Conservation (phyloP, 2,888 invertebrate genomes). For the Troglohyphantes excavatus region DNA sequence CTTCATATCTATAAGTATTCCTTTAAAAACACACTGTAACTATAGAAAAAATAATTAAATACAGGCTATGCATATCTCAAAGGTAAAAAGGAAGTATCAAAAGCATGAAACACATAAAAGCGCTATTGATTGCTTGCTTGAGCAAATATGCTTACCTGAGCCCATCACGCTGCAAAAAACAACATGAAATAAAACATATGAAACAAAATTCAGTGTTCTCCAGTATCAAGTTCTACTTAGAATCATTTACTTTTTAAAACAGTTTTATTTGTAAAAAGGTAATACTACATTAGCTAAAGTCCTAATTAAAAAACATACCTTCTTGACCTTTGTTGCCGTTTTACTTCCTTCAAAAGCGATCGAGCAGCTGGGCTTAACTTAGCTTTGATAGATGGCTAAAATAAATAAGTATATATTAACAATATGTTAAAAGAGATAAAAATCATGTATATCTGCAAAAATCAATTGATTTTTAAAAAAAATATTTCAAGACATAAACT, state of each 20-base stretch:
- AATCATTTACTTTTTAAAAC: background rate
- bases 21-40: background rate
- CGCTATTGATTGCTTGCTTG: conserved; percentile 33
- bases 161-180: conserved; percentile 60
- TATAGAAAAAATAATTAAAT: background rate
- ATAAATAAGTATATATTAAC: conserved; percentile 79
- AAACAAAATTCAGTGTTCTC: background rate
- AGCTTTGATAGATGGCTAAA: conserved; percentile 66
- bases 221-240: background rate
- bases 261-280: background rate
- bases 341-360: conserved; percentile 70
- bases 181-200: conserved; percentile 43
- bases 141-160: conserved; percentile 57
- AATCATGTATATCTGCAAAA: too few relatives aligned
- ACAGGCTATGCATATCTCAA: background rate
- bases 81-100: background rate
- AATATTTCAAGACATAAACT: too few relatives aligned
- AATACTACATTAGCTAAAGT: background rate
- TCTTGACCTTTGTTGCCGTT: conserved; percentile 63
- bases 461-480: too few relatives aligned
- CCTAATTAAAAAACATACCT: conserved; percentile 26
- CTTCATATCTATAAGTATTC: background rate
- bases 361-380: conserved; percentile 69
- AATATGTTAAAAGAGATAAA: too few relatives aligned
- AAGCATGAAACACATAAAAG: conserved; percentile 4